A percentile compares a stretch with the other conserved stretches of the same genome.
These are phyloP conservation scores for Dromiciops gliroides DNA, from an alignment of 2,113 vertebrate genomes.

Conservation along the genomic window DNA sequence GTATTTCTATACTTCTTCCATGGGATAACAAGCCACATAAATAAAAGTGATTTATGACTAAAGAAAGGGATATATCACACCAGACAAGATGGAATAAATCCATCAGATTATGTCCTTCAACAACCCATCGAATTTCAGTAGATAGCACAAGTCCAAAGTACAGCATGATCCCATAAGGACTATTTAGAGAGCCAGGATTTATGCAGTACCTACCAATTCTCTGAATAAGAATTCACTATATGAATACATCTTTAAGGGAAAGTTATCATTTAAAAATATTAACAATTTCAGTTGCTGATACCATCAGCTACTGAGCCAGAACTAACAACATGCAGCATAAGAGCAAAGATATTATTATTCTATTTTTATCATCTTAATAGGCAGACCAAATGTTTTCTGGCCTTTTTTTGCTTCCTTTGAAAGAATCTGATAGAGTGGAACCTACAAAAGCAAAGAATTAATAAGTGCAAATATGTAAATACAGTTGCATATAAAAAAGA, in stretches of 20 bases:
- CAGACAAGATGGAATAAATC: neutral
- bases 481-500: conserved; percentile 59
- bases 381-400: neutral
- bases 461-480: conserved; percentile 54
- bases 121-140: neutral
- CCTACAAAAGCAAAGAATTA: conserved; percentile 44
- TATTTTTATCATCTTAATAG: neutral
- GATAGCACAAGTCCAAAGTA: neutral
- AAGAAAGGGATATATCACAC: neutral
- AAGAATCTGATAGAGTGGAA: conserved; percentile 37
- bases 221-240: conserved; percentile 8
- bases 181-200: conserved; percentile 33
- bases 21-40: conserved; percentile 10
- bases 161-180: conserved; percentile 21
- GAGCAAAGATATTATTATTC: conserved; percentile 11
- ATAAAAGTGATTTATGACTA: conserved; percentile 3
- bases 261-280: conserved; percentile 40
- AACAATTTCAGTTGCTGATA: conserved; percentile 7
- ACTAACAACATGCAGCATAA: neutral
- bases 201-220: conserved; percentile 25
- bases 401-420: conserved; percentile 4
- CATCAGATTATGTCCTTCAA: neutral
- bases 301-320: neutral
- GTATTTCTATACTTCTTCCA: neutral
- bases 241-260: conserved; percentile 41